Evolutionary conservation across 1,140 invertebrate species (phyloP), one percentile per base, ranked within the genome.

Genomic region (Pemphigus obesinymphae): DNA sequence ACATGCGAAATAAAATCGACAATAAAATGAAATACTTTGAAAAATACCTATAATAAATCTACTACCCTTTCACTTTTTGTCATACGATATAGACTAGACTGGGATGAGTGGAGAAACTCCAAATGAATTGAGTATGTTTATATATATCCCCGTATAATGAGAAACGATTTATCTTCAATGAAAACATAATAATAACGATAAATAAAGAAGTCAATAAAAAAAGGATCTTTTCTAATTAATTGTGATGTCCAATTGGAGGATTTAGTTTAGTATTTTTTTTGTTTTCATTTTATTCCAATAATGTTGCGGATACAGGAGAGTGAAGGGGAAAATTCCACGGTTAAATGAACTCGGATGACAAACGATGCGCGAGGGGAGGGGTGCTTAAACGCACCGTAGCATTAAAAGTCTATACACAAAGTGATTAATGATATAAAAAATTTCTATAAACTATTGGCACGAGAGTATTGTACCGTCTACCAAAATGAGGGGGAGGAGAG

Each of bases 311-410:
- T 23, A 15, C 11, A 43, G 11, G 13, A 23, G 34, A 37, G 29
- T 34, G 75, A 8, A 78, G 40, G 29, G 53, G 75, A 8, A 78
- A 58, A 58, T 78, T 78, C 75, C 50, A 78, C 53, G 75, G 50
- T 78, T 78, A 78, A 78, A 78, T 78, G 75, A 78, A 78, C 75
- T 58, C 53, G 50, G 34, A 78, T 78, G 75, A 78, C 75, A 78
- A 78, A 78, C 75, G 75, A 78, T 58, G 53, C 13, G 34, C 5
- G 53, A 55, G 50, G 75, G 53, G n/a, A 55, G 50, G 53, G 34
- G 31, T 17, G 50, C 50, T 34, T n/a, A 75, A 29, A 58, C 20
- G 50, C 53, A n/a, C 4, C 31, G 34, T 40, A 40, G 10, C 15
- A 34, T 37, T 78, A 29, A 43, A 78, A 20, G 50, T n/a, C n/a